Conservation (phyloP, 2,113 vertebrate genomes). For the Tauraco erythrolophus region DNA sequence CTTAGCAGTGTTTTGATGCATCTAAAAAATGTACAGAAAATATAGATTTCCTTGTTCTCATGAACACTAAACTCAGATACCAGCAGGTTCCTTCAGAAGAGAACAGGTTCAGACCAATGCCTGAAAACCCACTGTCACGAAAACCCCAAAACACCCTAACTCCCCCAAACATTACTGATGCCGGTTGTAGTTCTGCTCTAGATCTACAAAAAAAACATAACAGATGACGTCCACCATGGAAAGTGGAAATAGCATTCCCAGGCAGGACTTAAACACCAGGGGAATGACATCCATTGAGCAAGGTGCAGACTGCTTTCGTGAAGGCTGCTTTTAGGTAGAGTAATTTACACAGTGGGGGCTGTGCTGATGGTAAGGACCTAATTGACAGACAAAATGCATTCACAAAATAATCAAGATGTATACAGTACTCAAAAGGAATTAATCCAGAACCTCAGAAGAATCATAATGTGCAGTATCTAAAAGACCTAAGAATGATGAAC, state of each 20-base stretch:
- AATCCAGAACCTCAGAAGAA: background rate
- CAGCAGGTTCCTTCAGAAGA: background rate
- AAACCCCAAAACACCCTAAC: background rate
- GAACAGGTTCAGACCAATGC: background rate
- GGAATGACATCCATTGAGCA: background rate
- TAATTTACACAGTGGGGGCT: background rate
- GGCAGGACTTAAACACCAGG: background rate
- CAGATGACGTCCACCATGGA: background rate
- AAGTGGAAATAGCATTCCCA: background rate
- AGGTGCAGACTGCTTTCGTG: background rate
- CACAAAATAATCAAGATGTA: rapidly evolving
- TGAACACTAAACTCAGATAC: background rate
- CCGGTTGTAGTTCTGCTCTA: background rate
- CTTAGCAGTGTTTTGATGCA: background rate
- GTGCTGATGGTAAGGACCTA: background rate
- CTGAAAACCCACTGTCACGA: background rate
- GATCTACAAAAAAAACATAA: background rate
- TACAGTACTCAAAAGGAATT: background rate
- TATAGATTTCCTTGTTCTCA: background rate
- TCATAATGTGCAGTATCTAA: rapidly evolving
- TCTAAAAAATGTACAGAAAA: background rate
- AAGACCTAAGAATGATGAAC: background rate
- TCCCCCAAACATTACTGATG: rapidly evolving
- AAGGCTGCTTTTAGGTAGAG: background rate
- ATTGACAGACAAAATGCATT: background rate